These are phyloP conservation scores for Anser cygnoides DNA, from an alignment of 2,113 vertebrate genomes.

Conservation along the genomic window DNA sequence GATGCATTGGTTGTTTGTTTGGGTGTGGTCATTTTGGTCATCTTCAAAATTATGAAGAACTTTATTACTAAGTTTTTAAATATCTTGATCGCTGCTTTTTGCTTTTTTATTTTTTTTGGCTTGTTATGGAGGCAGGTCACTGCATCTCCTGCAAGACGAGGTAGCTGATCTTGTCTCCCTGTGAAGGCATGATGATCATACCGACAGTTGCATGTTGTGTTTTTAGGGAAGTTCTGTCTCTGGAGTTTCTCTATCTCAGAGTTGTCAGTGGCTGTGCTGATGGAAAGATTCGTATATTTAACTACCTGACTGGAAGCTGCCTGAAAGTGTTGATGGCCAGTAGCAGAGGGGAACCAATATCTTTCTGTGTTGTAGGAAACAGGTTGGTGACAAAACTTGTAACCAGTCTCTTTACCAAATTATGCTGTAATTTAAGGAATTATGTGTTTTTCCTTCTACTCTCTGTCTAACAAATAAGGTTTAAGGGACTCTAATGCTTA, in stretches of 20 bases:
- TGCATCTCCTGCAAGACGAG: not conserved
- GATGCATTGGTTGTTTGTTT: not conserved
- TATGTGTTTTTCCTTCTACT: not conserved
- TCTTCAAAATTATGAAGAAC: not conserved
- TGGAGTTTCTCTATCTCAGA: constrained; percentile 85
- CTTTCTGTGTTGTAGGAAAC: constrained; percentile 76
- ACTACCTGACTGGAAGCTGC: constrained; percentile 85
- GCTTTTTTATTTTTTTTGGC: too few relatives aligned
- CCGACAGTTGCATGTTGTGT: not conserved
- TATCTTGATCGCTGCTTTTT: not conserved
- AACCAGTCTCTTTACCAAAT: not conserved
- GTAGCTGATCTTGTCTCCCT: rapidly evolving
- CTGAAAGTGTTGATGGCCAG: constrained; percentile 80
- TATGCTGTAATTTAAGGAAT: not conserved
- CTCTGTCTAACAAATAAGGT: not conserved
- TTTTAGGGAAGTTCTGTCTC: constrained; percentile 84
- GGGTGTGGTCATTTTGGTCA: not conserved
- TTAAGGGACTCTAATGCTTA: not conserved
- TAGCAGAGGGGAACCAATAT: constrained; percentile 70
- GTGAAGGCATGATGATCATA: rapidly evolving
- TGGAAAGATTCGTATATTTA: constrained; percentile 89
- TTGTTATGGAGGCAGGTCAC: not conserved
- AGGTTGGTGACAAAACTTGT: constrained; percentile 74
- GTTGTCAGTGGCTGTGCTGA: constrained; percentile 89
- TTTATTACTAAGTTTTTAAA: not conserved